phyloP scores from a whole-genome alignment of 2,113 vertebrate genomes.

The Vidua macroura region DNA sequence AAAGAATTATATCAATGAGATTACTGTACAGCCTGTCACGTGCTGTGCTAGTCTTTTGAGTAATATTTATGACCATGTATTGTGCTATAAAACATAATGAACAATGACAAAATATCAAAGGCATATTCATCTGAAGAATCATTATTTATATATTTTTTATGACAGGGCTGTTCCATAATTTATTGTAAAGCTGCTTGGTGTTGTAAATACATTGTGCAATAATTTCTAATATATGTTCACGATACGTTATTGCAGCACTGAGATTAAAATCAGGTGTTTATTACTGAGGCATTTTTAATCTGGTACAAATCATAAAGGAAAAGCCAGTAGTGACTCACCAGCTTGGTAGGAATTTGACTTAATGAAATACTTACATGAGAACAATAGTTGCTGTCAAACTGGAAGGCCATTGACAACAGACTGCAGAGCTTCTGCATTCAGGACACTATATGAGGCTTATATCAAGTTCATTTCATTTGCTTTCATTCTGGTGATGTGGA shows the following conservation, averaged over 20 bases:
- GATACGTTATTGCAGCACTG: not conserved
- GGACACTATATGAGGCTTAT: not conserved
- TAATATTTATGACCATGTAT: not conserved
- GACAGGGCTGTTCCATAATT: not conserved
- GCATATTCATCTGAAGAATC: not conserved
- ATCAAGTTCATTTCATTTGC: not conserved
- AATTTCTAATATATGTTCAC: not conserved
- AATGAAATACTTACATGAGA: conserved; percentile 9
- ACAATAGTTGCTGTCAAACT: not conserved
- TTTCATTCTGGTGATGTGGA: not conserved
- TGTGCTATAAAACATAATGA: not conserved
- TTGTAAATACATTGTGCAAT: not conserved
- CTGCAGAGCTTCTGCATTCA: not conserved
- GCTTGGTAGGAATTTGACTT: not conserved
- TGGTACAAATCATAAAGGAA: not conserved
- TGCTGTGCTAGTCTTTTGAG: not conserved
- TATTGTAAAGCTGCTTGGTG: not conserved
- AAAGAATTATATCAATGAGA: not conserved
- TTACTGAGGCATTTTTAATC: conserved; percentile 5
- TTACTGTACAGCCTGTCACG: not conserved
- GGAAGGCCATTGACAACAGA: not conserved
- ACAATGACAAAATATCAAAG: not conserved
- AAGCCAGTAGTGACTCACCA: not conserved
- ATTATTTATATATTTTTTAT: not conserved
- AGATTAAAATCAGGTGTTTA: conserved; percentile 5